Conservation (phyloP, 2,113 vertebrate species). For the Hiodon alosoides region DNA sequence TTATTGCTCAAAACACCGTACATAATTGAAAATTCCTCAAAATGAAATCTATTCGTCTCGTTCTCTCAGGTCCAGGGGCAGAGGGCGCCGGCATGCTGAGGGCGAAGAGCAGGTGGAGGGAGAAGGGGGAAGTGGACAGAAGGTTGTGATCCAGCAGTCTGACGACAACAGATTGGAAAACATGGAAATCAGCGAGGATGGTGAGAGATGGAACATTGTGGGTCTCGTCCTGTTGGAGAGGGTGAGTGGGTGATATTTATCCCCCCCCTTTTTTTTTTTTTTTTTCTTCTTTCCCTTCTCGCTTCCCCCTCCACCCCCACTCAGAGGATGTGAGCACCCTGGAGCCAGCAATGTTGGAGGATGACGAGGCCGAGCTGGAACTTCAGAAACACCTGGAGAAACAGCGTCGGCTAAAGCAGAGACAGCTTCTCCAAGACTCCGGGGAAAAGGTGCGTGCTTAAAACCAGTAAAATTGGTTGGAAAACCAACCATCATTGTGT, state of each 20-base stretch:
- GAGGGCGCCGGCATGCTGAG: slow-evolving; percentile 47
- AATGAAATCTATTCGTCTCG: no score
- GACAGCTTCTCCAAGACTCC: slow-evolving; percentile 72
- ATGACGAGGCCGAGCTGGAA: slow-evolving; percentile 80
- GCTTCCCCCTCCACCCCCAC: background rate
- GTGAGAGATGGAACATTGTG: slow-evolving; percentile 35
- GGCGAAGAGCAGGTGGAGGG: background rate
- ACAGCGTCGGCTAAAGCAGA: slow-evolving; percentile 72
- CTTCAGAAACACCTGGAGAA: slow-evolving; percentile 87
- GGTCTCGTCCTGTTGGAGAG: no score
- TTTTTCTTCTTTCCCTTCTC: background rate
- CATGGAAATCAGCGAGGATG: slow-evolving; percentile 83
- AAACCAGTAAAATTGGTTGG: no score
- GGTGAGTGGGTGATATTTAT: background rate
- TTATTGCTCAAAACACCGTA: no score
- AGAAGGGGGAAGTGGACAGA: background rate
- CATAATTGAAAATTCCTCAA: background rate
- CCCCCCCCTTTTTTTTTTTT: no score
- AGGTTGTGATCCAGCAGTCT: slow-evolving; percentile 42
- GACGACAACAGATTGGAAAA: slow-evolving; percentile 74
- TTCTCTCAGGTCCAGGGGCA: slow-evolving; percentile 54
- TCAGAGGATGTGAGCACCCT: slow-evolving; percentile 50
- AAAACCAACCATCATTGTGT: no score
- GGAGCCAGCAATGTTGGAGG: slow-evolving; percentile 63
- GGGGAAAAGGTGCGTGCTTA: slow-evolving; percentile 62